Conservation (phyloP, 2,888 invertebrate species). For the Spilosoma lubricipeda region DNA sequence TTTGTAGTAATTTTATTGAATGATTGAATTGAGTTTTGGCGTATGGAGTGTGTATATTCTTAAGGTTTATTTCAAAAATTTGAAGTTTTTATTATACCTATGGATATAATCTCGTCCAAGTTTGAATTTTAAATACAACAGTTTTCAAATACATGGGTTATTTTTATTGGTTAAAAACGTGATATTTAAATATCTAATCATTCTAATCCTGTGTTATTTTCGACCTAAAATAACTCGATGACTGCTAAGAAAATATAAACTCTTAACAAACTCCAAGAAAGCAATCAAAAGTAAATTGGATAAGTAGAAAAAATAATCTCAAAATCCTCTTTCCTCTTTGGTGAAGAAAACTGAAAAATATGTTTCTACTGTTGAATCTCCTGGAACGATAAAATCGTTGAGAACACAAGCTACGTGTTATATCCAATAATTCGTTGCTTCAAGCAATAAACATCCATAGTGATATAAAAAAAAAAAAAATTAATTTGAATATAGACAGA, state of each 20-base stretch:
- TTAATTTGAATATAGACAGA: background rate
- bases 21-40: background rate
- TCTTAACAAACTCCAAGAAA: conserved; percentile 8
- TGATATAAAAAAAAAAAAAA: background rate
- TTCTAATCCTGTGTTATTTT: background rate
- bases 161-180: background rate
- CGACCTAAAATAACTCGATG: background rate
- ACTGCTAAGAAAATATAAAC: background rate
- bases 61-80: no score
- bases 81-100: no score
- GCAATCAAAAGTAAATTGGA: conserved; percentile 17
- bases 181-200: background rate
- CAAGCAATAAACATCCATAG: background rate
- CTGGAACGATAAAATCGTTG: background rate
- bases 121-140: background rate
- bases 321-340: conserved; percentile 9
- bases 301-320: conserved; percentile 13
- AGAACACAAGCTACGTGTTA: background rate
- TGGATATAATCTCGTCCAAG: no score
- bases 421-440: background rate
- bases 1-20: no score
- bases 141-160: background rate
- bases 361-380: background rate
- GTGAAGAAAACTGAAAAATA: conserved; percentile 3
- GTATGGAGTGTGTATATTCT: background rate